Conservation (phyloP, 1,140 invertebrate genomes). For the Rhagoletis zephyria region DNA sequence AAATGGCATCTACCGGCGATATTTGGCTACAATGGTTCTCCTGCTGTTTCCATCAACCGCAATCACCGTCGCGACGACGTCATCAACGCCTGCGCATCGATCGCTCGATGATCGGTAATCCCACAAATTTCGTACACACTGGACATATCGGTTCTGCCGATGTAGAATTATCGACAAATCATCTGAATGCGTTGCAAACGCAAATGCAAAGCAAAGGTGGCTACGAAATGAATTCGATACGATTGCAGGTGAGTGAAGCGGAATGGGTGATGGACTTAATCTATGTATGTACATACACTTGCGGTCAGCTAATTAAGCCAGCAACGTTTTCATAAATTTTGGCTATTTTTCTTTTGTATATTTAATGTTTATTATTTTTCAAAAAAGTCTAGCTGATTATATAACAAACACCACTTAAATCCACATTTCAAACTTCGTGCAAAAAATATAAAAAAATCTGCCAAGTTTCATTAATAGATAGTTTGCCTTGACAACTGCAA, state of each 20-base stretch:
- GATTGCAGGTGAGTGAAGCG: conserved; percentile 75
- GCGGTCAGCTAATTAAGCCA: no score
- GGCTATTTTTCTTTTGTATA: no score
- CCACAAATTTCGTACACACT: conserved; percentile 94
- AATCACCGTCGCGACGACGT: conserved; percentile 78
- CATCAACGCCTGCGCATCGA: conserved; percentile 85
- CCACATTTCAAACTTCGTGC: no score
- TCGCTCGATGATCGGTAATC: conserved; percentile 91
- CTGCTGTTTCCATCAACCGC: conserved; percentile 85
- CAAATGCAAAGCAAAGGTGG: conserved; percentile 92
- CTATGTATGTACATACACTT: no score
- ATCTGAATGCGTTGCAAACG: conserved; percentile 84
- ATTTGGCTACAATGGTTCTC: conserved; percentile 90
- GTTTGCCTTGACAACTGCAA: no score
- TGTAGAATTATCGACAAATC: conserved; percentile 82
- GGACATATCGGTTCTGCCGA: conserved; percentile 87
- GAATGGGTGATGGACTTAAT: no score
- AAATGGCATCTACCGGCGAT: conserved; percentile 82
- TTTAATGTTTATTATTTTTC: no score
- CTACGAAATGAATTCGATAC: conserved; percentile 81
- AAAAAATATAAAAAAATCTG: no score
- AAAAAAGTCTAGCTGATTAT: no score
- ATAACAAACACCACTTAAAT: no score
- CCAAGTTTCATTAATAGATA: no score
- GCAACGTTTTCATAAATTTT: no score